These are phyloP conservation scores for Agapostemon virescens DNA, from an alignment of 2,888 invertebrate genomes.

Conservation along the genomic window DNA sequence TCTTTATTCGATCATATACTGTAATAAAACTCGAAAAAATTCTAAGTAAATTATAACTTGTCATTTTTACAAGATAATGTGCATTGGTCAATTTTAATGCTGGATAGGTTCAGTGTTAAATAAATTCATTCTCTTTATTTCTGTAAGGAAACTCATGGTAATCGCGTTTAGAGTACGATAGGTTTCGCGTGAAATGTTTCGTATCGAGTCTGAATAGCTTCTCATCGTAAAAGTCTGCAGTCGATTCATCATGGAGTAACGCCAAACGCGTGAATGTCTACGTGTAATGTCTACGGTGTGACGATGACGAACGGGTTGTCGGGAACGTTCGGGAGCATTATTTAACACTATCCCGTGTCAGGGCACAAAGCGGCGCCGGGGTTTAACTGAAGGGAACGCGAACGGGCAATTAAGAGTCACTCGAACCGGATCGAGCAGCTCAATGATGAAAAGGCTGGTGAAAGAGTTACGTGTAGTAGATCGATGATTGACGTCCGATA, in stretches of 20 bases:
- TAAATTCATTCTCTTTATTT: not conserved
- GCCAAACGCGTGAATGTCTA: not conserved
- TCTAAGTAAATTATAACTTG: no score
- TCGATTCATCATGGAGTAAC: not conserved
- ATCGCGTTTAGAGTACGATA: not conserved
- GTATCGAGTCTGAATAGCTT: not conserved
- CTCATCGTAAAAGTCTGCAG: not conserved
- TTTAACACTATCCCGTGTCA: not conserved
- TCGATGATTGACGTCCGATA: constrained; percentile 46
- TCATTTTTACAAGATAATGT: no score
- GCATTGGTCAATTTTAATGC: no score
- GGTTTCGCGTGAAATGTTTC: not conserved
- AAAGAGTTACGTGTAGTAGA: constrained; percentile 17
- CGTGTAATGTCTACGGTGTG: not conserved
- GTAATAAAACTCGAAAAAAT: no score
- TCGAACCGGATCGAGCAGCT: constrained; percentile 12
- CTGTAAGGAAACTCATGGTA: not conserved
- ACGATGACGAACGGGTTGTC: not conserved
- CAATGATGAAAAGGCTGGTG: not conserved
- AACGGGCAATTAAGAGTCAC: constrained; percentile 13
- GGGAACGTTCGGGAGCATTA: not conserved
- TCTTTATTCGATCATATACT: no score
- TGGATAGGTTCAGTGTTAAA: no score
- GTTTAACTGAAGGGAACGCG: constrained; percentile 1
- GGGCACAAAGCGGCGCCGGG: not conserved